A percentile compares a stretch with the other conserved stretches of the same genome.
These are phyloP conservation scores for Nowickia ferox DNA, from an alignment of 2,888 invertebrate species.

Conservation along the genomic window DNA sequence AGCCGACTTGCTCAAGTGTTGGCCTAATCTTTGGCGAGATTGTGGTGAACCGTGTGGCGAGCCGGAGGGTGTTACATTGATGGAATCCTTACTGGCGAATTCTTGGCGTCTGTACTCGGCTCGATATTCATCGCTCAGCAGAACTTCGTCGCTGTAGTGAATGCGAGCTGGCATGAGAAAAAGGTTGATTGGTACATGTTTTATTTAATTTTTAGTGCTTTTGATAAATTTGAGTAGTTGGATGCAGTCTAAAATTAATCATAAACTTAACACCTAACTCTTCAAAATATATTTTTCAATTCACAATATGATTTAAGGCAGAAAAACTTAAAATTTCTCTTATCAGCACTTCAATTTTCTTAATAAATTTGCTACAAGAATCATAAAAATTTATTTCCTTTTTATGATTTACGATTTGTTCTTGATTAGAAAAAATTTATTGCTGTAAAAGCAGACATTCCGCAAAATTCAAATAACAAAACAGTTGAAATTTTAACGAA, in stretches of 20 bases:
- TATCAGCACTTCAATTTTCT: too few relatives aligned
- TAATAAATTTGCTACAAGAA: neutral
- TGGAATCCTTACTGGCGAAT: conserved; percentile 66
- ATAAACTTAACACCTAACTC: too few relatives aligned
- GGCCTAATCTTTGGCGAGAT: conserved; percentile 82
- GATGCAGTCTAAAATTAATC: too few relatives aligned
- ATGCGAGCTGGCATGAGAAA: conserved; percentile 76
- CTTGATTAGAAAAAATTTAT: neutral
- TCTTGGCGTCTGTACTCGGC: conserved; percentile 67
- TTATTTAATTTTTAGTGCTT: neutral
- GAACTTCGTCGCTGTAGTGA: conserved; percentile 77
- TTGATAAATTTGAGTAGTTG: too few relatives aligned
- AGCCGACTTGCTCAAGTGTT: conserved; percentile 91
- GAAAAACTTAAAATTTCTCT: too few relatives aligned
- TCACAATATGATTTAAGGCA: too few relatives aligned
- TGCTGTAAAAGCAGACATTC: neutral
- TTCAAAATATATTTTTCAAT: too few relatives aligned
- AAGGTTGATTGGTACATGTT: neutral
- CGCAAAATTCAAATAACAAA: conserved; percentile 1
- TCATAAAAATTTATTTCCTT: neutral
- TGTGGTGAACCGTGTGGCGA: conserved; percentile 79
- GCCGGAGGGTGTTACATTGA: conserved; percentile 63
- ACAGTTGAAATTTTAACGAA: neutral
- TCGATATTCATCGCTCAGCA: conserved; percentile 73
- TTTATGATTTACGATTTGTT: neutral